Conservation (phyloP, 2,888 invertebrate genomes). For the Sialis fuliginosa region DNA sequence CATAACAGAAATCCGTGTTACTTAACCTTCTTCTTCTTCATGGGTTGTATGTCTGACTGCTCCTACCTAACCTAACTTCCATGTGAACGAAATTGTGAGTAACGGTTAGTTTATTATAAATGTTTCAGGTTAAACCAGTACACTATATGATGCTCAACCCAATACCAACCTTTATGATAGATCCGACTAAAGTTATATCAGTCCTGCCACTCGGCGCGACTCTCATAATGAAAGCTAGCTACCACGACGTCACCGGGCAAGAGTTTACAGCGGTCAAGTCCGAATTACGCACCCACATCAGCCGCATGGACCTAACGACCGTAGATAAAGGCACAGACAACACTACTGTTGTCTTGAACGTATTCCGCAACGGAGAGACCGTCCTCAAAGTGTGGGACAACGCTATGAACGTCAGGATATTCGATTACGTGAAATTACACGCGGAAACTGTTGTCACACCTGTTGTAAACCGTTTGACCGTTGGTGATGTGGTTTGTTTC, state of each 20-base stretch:
- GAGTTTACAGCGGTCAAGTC: slow-evolving; percentile 31
- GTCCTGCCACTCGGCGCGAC: slow-evolving; percentile 32
- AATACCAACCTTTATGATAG: slow-evolving; percentile 19
- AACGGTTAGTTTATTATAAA: slow-evolving; percentile 1
- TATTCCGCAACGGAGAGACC: slow-evolving; percentile 22
- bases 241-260: slow-evolving; percentile 35
- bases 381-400: slow-evolving; percentile 31
- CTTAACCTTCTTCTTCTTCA: too few species aligned
- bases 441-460: slow-evolving; percentile 24
- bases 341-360: slow-evolving; percentile 12
- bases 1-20: too few species aligned
- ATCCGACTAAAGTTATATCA: slow-evolving; percentile 11
- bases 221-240: slow-evolving; percentile 28
- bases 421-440: slow-evolving; percentile 24
- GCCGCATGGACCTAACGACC: slow-evolving; percentile 25
- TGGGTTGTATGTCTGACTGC: too few species aligned
- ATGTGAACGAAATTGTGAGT: too few species aligned
- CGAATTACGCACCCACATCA: slow-evolving; percentile 28
- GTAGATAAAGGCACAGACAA: slow-evolving; percentile 28
- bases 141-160: slow-evolving; percentile 26
- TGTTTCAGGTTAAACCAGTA: slow-evolving; percentile 24
- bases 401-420: slow-evolving; percentile 18
- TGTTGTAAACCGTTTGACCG: slow-evolving; percentile 21
- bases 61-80: too few species aligned
- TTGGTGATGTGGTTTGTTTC: slow-evolving; percentile 36